Evolutionary conservation across 1,140 invertebrate genomes (phyloP).

Genomic region (Leucophenga varia): DNA sequence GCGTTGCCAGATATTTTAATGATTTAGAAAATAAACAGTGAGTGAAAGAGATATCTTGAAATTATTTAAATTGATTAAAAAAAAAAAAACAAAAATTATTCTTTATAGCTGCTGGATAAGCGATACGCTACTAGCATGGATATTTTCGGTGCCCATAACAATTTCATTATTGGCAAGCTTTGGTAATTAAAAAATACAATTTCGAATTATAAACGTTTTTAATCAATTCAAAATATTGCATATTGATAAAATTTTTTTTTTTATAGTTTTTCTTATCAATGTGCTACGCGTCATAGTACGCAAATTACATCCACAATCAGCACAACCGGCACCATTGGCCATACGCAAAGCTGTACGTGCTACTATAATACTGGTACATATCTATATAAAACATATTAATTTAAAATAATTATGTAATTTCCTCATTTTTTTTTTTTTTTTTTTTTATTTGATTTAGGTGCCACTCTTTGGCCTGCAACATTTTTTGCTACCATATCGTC

Average conservation of each 20-base stretch:
- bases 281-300: slow-evolving; percentile 80
- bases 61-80: too few relatives aligned
- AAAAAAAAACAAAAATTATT: slow-evolving; percentile 64
- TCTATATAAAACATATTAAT: too few relatives aligned
- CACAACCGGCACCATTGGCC: slow-evolving; percentile 58
- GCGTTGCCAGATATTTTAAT: slow-evolving; percentile 60
- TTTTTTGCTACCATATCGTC: slow-evolving; percentile 77
- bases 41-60: too few relatives aligned
- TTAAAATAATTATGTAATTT: too few relatives aligned
- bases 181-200: slow-evolving; percentile 36
- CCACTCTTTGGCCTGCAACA: slow-evolving; percentile 78
- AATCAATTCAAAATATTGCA: not conserved
- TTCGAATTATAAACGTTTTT: not conserved
- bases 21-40: slow-evolving; percentile 64
- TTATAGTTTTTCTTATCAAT: slow-evolving; percentile 82
- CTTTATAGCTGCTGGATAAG: slow-evolving; percentile 76
- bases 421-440: slow-evolving; percentile 1
- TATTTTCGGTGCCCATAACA: slow-evolving; percentile 72
- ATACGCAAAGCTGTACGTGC: slow-evolving; percentile 64
- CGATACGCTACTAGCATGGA: slow-evolving; percentile 68
- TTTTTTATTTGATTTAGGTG: slow-evolving; percentile 31
- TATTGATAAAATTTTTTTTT: slow-evolving; percentile 29
- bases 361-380: slow-evolving; percentile 74
- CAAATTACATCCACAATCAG: slow-evolving; percentile 73
- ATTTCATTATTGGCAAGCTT: slow-evolving; percentile 66